Evolutionary conservation across 1,140 invertebrate species (phyloP).

Genomic region (Drosophila mauritiana): DNA sequence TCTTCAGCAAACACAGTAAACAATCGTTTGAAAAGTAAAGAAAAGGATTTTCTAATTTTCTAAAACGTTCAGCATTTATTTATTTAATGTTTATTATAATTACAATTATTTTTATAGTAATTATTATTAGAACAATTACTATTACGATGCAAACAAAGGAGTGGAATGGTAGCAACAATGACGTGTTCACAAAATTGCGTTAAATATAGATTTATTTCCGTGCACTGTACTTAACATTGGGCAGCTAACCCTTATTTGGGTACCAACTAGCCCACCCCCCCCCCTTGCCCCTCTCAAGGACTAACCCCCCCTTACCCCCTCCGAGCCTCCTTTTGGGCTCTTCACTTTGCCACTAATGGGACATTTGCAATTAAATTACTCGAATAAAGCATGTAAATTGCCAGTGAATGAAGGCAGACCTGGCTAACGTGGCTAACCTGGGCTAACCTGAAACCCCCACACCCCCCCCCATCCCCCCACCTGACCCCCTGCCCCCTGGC

Average conservation of each 20-base stretch:
- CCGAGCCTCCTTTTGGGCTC: conserved; percentile 14
- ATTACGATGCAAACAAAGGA: too few species aligned
- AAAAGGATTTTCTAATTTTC: not conserved
- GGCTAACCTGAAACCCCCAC: not conserved
- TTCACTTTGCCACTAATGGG: conserved; percentile 66
- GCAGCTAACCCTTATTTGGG: conserved; percentile 22
- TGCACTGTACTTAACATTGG: conserved; percentile 38
- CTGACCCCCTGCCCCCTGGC: conserved; percentile 2
- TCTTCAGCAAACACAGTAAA: conserved; percentile 8
- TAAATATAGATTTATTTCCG: not conserved
- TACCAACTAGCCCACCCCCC: not conserved
- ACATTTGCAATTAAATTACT: conserved; percentile 83
- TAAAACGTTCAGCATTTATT: not conserved
- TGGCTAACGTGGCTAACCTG: not conserved
- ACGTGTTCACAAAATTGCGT: not conserved
- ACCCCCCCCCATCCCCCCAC: not conserved
- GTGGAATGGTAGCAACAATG: too few species aligned
- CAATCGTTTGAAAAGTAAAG: not conserved
- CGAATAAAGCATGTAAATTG: conserved; percentile 82
- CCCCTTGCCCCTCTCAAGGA: not conserved
- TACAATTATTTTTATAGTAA: too few species aligned
- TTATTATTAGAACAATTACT: not conserved
- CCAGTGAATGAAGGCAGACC: conserved; percentile 63
- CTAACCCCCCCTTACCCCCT: not conserved
- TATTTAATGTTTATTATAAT: not conserved